Evolutionary conservation across 2,888 invertebrate species (phyloP), one percentile per base, ranked within the genome.

Genomic region (Cacoxenus indagator): DNA sequence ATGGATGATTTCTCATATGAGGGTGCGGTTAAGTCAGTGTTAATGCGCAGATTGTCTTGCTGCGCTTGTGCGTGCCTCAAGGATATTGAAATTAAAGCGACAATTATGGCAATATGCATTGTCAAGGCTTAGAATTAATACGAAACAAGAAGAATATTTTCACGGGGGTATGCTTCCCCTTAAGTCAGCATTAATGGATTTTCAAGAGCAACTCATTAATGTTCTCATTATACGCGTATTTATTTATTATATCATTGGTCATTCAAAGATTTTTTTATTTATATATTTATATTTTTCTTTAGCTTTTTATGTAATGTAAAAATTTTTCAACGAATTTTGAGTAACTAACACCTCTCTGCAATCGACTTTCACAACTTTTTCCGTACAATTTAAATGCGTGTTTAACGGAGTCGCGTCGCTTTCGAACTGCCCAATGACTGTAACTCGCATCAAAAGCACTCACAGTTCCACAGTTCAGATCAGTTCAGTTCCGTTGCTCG

Each of bases 401-500:
- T 82, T 19, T 11, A 27, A 29, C 59, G 59, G 14, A 59, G 8
- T 17, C 61, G 26, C 45, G 61, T 62, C 45, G 43, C 43, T 43
- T 62, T 45, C 24, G 17, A 45, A 62, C 17, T 17, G 45, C 22
- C 43, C 8, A 24, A 22, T 22, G 22, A 51, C 22, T 17, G 19
- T 51, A 51, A 51, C 22, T 2, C 45, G n/a, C 5, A n/a, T 43
- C 45, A 43, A 43, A n/a, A 11, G 45, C 45, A 43, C 45, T 43
- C 45, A 43, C 45, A n/a, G n/a, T n/a, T n/a, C n/a, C n/a, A n/a
- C n/a, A n/a, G n/a, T n/a, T n/a, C n/a, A 31, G 31, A 6, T 37
- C 37, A 37, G 37, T 37, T 37, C 37, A 64, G 74, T 81, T 72
- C 82, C 83, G 82, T 79, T 81, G 79, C 79, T 14, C 37, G 14